phyloP scores from a whole-genome alignment of 2,113 vertebrate species.

The Tragelaphus imberbis region DNA sequence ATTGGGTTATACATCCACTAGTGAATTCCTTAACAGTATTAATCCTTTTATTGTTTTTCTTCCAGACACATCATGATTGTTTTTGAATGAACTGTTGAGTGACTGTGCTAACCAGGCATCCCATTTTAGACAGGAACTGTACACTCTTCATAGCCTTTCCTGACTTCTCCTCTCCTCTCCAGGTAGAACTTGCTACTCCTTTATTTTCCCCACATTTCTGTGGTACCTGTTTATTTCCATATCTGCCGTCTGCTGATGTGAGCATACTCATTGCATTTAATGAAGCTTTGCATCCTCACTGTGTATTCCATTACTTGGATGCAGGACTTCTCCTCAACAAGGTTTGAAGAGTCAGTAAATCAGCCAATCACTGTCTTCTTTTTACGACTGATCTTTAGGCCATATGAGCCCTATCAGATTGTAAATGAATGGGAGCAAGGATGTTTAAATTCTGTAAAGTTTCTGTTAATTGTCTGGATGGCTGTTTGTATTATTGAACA shows the following conservation, averaged over 20 bases:
- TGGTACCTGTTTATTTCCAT: background rate
- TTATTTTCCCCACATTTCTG: background rate
- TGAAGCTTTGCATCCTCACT: background rate
- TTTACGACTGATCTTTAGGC: background rate
- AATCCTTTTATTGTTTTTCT: background rate
- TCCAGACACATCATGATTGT: background rate
- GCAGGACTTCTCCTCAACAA: background rate
- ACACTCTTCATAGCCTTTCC: background rate
- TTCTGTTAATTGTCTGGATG: background rate
- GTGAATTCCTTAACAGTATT: background rate
- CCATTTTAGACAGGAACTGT: background rate
- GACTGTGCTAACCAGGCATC: background rate
- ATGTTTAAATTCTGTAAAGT: background rate
- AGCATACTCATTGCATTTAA: background rate
- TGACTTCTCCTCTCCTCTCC: accelerated
- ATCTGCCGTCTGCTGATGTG: background rate
- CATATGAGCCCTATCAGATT: background rate
- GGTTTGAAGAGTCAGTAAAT: background rate
- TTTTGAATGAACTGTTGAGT: background rate
- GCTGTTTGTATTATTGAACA: background rate
- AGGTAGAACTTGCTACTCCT: background rate
- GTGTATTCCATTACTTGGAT: background rate
- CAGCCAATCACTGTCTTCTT: background rate
- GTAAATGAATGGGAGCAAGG: background rate
- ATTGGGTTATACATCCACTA: background rate